A percentile compares a stretch with the other conserved stretches of the same genome.
Evolutionary conservation across 2,888 invertebrate genomes (phyloP).

Genomic region (Coremacera marginata): DNA sequence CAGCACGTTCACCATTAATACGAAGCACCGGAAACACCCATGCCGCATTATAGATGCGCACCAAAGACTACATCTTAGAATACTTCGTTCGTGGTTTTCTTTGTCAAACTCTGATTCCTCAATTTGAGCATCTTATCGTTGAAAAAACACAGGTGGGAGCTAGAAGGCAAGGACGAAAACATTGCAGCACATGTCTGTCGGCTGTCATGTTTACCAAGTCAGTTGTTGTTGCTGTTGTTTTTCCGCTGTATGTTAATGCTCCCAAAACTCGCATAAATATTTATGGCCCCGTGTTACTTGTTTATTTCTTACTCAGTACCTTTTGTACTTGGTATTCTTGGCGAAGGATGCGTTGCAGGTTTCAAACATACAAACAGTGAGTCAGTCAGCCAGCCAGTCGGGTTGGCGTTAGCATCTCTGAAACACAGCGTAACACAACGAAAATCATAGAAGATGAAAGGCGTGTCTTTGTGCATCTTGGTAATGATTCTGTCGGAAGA

Average conservation of each 20-base stretch:
- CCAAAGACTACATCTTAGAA: not conserved
- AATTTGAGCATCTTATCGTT: not conserved
- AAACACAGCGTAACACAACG: not conserved
- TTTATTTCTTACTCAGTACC: conserved; percentile 27
- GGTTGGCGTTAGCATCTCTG: conserved; percentile 2
- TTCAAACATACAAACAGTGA: not conserved
- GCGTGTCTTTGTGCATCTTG: not conserved
- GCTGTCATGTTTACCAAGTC: conserved; percentile 26
- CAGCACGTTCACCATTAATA: conserved; percentile 10
- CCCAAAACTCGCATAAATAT: conserved; percentile 68
- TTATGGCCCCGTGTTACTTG: conserved; percentile 60
- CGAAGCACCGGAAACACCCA: conserved; percentile 8
- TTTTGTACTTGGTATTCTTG: conserved; percentile 6
- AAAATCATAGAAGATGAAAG: not conserved
- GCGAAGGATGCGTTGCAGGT: not conserved
- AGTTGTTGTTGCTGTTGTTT: conserved; percentile 27
- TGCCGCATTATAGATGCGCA: not conserved
- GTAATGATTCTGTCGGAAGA: conserved; percentile 11
- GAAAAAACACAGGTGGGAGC: not conserved
- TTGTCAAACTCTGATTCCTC: conserved; percentile 22
- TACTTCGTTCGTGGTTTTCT: not conserved
- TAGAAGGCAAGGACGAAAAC: not conserved
- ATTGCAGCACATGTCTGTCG: conserved; percentile 10
- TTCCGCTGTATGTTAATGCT: conserved; percentile 49
- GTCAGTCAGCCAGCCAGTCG: not conserved